Conservation (phyloP, 1,140 invertebrate species). For the Magallana gigas region DNA sequence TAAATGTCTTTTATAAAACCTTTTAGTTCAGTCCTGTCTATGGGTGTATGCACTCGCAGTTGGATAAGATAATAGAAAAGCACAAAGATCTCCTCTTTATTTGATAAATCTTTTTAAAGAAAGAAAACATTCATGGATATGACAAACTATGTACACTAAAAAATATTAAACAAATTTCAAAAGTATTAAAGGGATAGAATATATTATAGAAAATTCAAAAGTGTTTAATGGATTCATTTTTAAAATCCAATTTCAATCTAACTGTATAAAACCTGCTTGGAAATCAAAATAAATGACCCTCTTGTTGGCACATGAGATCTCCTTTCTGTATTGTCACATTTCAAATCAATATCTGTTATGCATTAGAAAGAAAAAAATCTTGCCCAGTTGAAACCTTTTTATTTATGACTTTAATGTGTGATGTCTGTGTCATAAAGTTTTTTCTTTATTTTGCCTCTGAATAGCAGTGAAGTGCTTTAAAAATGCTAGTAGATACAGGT, state of each 20-base stretch:
- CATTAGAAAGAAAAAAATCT: background rate
- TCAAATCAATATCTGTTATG: background rate
- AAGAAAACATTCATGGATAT: too few relatives aligned
- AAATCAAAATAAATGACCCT: background rate
- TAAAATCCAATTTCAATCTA: background rate
- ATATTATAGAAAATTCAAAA: too few relatives aligned
- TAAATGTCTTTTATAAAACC: too few relatives aligned
- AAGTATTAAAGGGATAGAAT: too few relatives aligned
- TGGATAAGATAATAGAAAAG: too few relatives aligned
- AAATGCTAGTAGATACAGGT: background rate
- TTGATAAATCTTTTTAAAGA: too few relatives aligned
- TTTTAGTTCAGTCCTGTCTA: too few relatives aligned
- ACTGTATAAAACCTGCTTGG: background rate
- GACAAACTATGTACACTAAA: too few relatives aligned
- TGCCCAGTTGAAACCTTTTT: background rate
- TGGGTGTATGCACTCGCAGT: too few relatives aligned
- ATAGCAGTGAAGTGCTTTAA: background rate
- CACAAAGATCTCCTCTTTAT: too few relatives aligned
- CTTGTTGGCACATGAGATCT: background rate
- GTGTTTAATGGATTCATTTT: background rate
- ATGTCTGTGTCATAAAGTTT: constrained; percentile 5
- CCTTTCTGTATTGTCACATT: background rate
- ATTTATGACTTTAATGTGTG: background rate
- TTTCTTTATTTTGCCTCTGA: background rate
- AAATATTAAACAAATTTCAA: too few relatives aligned